Conservation (phyloP, 2,797 vertebrate species). For the Urosaurus nigricauda region DNA sequence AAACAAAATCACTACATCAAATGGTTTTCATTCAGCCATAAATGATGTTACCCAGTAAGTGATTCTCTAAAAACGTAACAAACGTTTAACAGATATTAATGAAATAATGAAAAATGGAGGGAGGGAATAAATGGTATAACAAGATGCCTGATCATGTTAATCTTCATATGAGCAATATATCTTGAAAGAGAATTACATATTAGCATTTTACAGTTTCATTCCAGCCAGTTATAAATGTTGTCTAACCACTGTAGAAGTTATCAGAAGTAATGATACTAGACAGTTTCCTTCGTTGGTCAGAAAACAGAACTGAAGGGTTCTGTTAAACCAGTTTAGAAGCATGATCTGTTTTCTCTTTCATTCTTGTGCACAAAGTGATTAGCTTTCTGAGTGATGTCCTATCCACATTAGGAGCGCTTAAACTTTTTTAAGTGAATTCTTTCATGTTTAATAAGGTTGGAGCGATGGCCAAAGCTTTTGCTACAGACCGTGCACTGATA, state of each 20-base stretch:
- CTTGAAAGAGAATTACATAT: not conserved
- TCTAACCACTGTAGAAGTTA: not conserved
- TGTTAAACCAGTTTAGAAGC: not conserved
- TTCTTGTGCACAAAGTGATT: not conserved
- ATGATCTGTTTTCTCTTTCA: not conserved
- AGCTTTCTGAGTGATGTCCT: slow-evolving; percentile 20
- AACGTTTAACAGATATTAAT: not conserved
- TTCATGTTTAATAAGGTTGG: slow-evolving; percentile 40
- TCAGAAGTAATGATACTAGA: not conserved
- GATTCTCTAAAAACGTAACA: slow-evolving; percentile 1
- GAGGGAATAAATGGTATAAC: not conserved
- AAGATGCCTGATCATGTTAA: not conserved
- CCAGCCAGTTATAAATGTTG: not conserved
- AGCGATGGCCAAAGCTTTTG: slow-evolving; percentile 44
- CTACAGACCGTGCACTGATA: slow-evolving; percentile 10
- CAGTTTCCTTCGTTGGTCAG: not conserved
- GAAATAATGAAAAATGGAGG: not conserved
- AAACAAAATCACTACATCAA: not conserved
- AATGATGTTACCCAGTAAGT: not conserved
- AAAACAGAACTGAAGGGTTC: not conserved
- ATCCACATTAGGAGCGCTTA: not conserved
- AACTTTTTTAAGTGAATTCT: slow-evolving; percentile 29
- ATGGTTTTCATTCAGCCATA: not conserved
- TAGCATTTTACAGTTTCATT: not conserved
- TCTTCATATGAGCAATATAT: not conserved